Evolutionary conservation across 1,140 invertebrate species (phyloP).

Genomic region (Camponotus vicinus): DNA sequence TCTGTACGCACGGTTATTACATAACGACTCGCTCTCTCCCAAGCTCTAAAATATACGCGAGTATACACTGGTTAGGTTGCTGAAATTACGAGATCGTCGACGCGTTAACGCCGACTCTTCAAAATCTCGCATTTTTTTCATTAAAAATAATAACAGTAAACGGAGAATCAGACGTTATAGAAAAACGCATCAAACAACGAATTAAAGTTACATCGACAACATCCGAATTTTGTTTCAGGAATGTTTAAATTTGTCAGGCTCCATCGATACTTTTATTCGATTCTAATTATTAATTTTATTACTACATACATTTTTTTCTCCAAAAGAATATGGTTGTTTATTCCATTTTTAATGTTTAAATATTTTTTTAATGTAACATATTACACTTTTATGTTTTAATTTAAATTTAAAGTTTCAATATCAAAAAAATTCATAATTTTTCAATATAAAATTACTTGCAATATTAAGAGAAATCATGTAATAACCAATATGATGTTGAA

Average conservation of each 20-base stretch:
- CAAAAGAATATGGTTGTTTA: not conserved
- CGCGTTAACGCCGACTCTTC: slow-evolving; percentile 16
- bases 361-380: not conserved
- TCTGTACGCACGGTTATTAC: slow-evolving; percentile 59
- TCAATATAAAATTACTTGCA: not conserved
- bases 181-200: slow-evolving; percentile 1
- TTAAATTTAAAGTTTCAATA: not conserved
- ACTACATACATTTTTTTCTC: not conserved
- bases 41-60: slow-evolving; percentile 28
- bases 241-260: slow-evolving; percentile 17
- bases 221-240: not conserved
- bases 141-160: slow-evolving; percentile 11
- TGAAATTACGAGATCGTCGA: slow-evolving; percentile 29
- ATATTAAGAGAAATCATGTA: not conserved
- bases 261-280: not conserved
- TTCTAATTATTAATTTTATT: not conserved
- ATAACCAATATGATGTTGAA: too few species aligned
- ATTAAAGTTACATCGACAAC: slow-evolving; percentile 3
- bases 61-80: not conserved
- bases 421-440: not conserved
- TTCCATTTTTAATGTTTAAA: not conserved
- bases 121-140: slow-evolving; percentile 43
- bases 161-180: slow-evolving; percentile 6
- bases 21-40: slow-evolving; percentile 51
- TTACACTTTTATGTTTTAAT: not conserved